Evolutionary conservation across 1,140 invertebrate genomes (phyloP), one percentile per base, ranked within the genome.

Genomic region (Reticulitermes speratus): DNA sequence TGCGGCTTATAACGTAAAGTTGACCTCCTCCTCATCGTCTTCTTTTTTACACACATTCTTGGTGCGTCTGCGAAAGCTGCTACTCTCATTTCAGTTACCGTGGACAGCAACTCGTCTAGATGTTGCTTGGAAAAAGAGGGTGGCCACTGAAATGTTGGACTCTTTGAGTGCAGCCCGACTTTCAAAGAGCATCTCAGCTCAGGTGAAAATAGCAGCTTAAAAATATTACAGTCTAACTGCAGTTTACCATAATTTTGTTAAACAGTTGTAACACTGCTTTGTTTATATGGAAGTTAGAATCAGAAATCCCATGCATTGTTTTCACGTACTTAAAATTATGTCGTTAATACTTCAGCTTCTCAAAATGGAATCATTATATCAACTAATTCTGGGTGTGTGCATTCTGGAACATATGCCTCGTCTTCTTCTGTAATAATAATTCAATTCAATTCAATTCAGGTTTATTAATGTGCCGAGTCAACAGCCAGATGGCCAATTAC

Each of bases 1-100:
- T 86, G 95, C 96, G 44, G 96, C 97, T 9, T 96, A 97, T 87
- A 94, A 95, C 87, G 94, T 98, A n/a, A 95, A 97, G 90, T 92
- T 98, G n/a, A 95, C 95, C 88, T 94, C 96, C 48, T 94, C 94
- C 82, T 94, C 95, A 44, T 96, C 96, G 59, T 96, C 96, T 86
- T 96, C 96, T 0, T 91, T 97, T 83, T 92, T 97, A 30, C 91
- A 95, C 86, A 93, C 94, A 0, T 93, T 98, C 85, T 92, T 97
- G 88, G 96, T 97, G 89, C 94, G 96, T 88, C 92, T 98, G 88
- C 93, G 96, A 87, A 94, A 96, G 87, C 91, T 97, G 12, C 92
- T 96, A 32, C 91, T 93, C 84, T 93, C 92, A 88, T 91, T 92
- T 88, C 91, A 91, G 7, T 88, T 96, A 86, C 94, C 94, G 32